Percentiles rank a stretch among this genome's conserved stretches.
Conservation (phyloP, 2,888 invertebrate species). For the Caenorhabditis sp. region DNA sequence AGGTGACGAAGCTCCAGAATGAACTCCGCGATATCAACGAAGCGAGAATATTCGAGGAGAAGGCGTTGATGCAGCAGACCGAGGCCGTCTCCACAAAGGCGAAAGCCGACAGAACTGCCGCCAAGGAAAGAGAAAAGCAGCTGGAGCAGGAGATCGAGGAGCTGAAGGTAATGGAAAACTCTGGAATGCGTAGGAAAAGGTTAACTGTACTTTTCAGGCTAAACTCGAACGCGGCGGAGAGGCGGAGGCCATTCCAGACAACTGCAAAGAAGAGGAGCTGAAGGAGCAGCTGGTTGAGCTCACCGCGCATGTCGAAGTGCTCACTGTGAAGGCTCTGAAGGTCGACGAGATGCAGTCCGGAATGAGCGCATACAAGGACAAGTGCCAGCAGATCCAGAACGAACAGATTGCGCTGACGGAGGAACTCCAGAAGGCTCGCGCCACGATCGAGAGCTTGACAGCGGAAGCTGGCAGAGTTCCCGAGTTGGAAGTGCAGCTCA, state of each 20-base stretch:
- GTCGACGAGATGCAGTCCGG: slow-evolving; percentile 6
- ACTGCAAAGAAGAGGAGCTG: background rate
- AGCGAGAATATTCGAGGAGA: slow-evolving; percentile 30
- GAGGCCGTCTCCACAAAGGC: slow-evolving; percentile 23
- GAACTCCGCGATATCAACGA: slow-evolving; percentile 17
- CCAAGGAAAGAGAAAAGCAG: slow-evolving; percentile 2
- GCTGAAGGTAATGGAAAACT: background rate
- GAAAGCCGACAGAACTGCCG: slow-evolving; percentile 16
- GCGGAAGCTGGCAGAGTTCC: no score
- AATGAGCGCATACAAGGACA: background rate
- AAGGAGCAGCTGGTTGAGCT: slow-evolving; percentile 4
- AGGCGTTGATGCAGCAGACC: slow-evolving; percentile 28
- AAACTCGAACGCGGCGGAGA: background rate
- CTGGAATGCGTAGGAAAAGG: background rate
- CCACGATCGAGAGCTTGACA: no score
- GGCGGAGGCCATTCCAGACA: no score
- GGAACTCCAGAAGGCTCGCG: no score
- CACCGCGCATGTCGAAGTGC: slow-evolving; percentile 4
- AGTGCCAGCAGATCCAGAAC: no score
- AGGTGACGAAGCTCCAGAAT: background rate
- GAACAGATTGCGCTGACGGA: no score
- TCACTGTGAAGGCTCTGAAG: slow-evolving; percentile 8
- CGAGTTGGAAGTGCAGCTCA: no score
- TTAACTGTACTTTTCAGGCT: background rate
- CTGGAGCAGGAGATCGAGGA: slow-evolving; percentile 8